Percentiles rank a stretch among this genome's conserved stretches.
phyloP scores from a whole-genome alignment of 2,797 vertebrate genomes.

The Chelidonichthys spinosus region DNA sequence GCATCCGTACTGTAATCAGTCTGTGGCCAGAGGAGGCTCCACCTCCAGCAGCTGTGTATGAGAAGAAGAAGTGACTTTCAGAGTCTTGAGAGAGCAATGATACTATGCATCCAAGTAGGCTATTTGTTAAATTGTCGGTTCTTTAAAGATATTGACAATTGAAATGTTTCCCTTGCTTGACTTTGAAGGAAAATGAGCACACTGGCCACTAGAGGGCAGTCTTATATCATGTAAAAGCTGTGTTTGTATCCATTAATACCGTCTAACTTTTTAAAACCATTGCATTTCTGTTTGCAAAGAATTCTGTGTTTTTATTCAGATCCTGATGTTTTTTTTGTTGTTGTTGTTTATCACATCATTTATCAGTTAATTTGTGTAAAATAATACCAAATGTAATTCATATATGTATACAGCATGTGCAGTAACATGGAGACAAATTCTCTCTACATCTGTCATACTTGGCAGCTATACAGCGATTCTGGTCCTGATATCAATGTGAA shows the following conservation, averaged over 20 bases:
- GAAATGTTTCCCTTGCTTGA: not conserved
- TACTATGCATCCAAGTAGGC: not conserved
- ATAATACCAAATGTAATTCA: not conserved
- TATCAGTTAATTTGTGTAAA: constrained; percentile 1
- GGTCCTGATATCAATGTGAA: constrained; percentile 27
- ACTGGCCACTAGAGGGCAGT: constrained; percentile 77
- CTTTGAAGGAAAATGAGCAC: not conserved
- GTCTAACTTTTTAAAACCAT: not conserved
- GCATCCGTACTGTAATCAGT: constrained; percentile 84
- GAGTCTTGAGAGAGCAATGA: not conserved
- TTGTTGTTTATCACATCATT: constrained; percentile 3
- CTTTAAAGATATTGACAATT: not conserved
- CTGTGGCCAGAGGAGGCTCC: constrained; percentile 40
- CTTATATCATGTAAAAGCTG: constrained; percentile 44
- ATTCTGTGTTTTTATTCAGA: constrained; percentile 13
- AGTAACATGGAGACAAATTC: constrained; percentile 19
- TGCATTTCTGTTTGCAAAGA: constrained; percentile 14
- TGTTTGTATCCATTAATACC: not conserved
- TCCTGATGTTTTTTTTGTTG: not conserved
- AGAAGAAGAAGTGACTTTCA: not conserved
- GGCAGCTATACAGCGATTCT: constrained; percentile 24
- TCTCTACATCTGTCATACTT: constrained; percentile 37
- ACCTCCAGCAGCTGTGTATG: not conserved
- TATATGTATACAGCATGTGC: constrained; percentile 18
- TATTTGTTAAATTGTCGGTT: not conserved